Conservation (phyloP, 2,797 vertebrate genomes). For the Astyanax mexicanus region DNA sequence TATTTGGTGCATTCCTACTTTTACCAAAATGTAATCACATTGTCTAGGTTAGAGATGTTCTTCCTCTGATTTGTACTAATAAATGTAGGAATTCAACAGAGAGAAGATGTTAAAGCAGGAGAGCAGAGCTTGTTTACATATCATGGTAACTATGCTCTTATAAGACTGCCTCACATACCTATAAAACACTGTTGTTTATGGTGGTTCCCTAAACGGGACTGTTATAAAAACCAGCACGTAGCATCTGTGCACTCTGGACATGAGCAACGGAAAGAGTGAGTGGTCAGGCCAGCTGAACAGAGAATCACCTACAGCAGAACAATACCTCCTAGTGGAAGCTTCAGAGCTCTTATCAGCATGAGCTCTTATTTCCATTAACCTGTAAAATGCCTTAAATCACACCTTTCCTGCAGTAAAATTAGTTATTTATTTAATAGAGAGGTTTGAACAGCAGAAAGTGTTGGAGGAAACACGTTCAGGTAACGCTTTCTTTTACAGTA, state of each 20-base stretch:
- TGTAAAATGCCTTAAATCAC: too few species aligned
- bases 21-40: too few species aligned
- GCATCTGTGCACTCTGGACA: background rate
- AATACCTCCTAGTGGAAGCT: constrained; percentile 69
- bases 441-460: too few species aligned
- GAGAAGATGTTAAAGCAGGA: too few species aligned
- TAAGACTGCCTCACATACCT: constrained; percentile 1
- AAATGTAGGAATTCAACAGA: background rate
- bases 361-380: too few species aligned
- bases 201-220: constrained; percentile 29
- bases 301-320: constrained; percentile 45
- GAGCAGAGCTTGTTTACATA: background rate
- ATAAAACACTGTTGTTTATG: constrained; percentile 35
- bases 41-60: too few species aligned
- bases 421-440: too few species aligned
- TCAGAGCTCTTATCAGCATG: background rate
- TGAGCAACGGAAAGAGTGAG: background rate
- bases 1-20: too few species aligned
- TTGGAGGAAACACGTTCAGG: too few species aligned
- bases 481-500: too few species aligned
- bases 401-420: too few species aligned
- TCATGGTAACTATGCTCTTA: constrained; percentile 17
- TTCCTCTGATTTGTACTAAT: too few species aligned
- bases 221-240: constrained; percentile 37
- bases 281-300: background rate